These are phyloP conservation scores for Cylindroiulus punctatus DNA, from an alignment of 2,888 invertebrate species.

Conservation along the genomic window DNA sequence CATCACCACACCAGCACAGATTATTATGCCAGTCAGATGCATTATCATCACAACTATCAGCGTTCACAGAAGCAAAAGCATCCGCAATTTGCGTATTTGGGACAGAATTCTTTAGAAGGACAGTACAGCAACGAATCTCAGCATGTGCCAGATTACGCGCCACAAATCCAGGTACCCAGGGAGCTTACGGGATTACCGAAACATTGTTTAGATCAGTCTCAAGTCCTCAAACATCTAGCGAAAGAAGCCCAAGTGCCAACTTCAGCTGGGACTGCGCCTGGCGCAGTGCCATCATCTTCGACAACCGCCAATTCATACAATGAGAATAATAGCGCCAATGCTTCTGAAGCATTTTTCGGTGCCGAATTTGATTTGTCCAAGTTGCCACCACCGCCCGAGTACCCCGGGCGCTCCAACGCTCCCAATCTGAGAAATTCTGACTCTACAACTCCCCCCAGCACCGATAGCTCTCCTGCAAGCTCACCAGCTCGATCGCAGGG, in stretches of 20 bases:
- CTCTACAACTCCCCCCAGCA: slow-evolving; percentile 22
- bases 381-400: slow-evolving; percentile 64
- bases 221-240: slow-evolving; percentile 84
- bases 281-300: neutral
- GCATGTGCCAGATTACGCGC: slow-evolving; percentile 59
- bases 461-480: slow-evolving; percentile 52
- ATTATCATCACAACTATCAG: slow-evolving; percentile 13
- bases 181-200: slow-evolving; percentile 87
- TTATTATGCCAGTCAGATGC: neutral
- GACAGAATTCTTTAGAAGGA: neutral
- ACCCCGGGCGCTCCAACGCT: slow-evolving; percentile 60
- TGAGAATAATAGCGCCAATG: neutral
- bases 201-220: slow-evolving; percentile 83
- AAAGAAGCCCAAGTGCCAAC: slow-evolving; percentile 75
- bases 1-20: neutral
- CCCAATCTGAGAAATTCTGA: neutral
- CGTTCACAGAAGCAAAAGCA: neutral
- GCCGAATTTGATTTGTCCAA: slow-evolving; percentile 60
- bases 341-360: slow-evolving; percentile 4
- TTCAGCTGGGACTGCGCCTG: neutral
- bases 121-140: slow-evolving; percentile 60
- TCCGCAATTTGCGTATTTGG: neutral
- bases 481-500: neutral
- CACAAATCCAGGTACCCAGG: slow-evolving; percentile 59
- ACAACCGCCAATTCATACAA: neutral